Evolutionary conservation across 2,113 vertebrate species (phyloP), one percentile per base, ranked within the genome.

Genomic region (Mus spicilegus): DNA sequence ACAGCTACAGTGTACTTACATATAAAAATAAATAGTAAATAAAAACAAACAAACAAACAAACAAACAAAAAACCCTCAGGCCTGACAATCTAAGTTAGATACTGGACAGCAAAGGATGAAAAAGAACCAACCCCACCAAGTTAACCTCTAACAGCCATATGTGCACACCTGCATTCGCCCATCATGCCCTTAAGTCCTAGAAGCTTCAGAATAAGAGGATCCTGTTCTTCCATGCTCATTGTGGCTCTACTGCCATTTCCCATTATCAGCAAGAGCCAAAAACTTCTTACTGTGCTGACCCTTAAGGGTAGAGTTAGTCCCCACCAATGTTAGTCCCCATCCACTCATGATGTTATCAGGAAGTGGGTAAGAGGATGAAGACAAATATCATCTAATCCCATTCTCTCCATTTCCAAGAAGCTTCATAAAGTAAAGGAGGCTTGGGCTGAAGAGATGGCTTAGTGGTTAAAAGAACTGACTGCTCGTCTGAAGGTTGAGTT

Each of bases 141-240:
- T 20, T 30, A 16, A 11, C 39, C 61, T 85, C 42, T 3, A 65
- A 65, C 4, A 7, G 26, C 56, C 56, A 61, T 13, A 67, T 46
- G 39, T 65, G 61, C 28, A 67, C 26, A 85, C 10, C 16, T 30
- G 26, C n/a, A 17, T 8, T 17, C 19, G n/a, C 36, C 22, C 56
- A 28, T 11, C 4, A 8, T 0, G 5, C 22, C 56, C 69, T 56
- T n/a, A 42, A 26, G 7, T 28, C 75, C 49, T 0, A 3, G 8
- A 22, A 54, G 69, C 3, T 49, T n/a, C 9, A 65, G 77, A 54
- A 24, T 2, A 61, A 75, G n/a, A 42, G n/a, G 51, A 7, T n/a
- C 26, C 49, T 42, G 42, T n/a, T 81, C 76, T 33, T 26, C 6
- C n/a, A 78, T 20, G 58, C 33, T 80, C 49, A 30, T 39, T 69